Base-by-base conservation (phyloP, 1,140 invertebrate species). In the Dendrolimus kikuchii region DNA sequence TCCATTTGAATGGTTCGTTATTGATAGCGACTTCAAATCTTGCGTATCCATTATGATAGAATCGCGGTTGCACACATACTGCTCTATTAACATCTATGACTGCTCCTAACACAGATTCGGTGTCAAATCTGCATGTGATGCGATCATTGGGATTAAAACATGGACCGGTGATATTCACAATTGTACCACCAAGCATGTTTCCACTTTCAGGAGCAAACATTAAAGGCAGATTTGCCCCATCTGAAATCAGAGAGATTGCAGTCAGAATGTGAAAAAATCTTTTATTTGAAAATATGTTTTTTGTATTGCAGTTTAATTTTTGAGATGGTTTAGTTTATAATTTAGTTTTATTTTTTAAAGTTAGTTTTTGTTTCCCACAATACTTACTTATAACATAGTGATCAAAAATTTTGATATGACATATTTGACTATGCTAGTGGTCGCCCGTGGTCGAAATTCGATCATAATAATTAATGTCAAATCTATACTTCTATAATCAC, bases 81-180 rank as follows among this genome's bases (percentile, higher is more conserved):
- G 95, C 96, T 51, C 95, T 89, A 83, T 98, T 98, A 2, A 71
- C 89, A 69, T 94, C 92, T 4, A 95, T 90, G 37, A 94, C 91
- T 7, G 89, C 92, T 8, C 95, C 95, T 5, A 89, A 74, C 4
- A 96, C 94, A 54, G 91, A 89, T 66, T 93, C 92, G 0, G 90
- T 92, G 66, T 96, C 94, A 68, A 96, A 96, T 57, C 59, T 46
- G 41, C 96, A 97, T 41, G 89, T 92, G 8, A 98, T 91, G 61
- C 94, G 92, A 57, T 93, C 90, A 9, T 90, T 90, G 0, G 89
- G 89, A 48, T 90, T 87, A 62, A 90, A 88, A 79, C 97, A 99
- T 6, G 97, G 97, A 0, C 97, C 97, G 0, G 96, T 98, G 38
- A 99, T 95, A 72, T 98, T 98, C 5, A 99, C 95, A 46, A 98